A percentile compares a stretch with the other conserved stretches of the same genome.
These are phyloP conservation scores for Helogale parvula DNA, from an alignment of 2,113 vertebrate species.

Conservation along the genomic window DNA sequence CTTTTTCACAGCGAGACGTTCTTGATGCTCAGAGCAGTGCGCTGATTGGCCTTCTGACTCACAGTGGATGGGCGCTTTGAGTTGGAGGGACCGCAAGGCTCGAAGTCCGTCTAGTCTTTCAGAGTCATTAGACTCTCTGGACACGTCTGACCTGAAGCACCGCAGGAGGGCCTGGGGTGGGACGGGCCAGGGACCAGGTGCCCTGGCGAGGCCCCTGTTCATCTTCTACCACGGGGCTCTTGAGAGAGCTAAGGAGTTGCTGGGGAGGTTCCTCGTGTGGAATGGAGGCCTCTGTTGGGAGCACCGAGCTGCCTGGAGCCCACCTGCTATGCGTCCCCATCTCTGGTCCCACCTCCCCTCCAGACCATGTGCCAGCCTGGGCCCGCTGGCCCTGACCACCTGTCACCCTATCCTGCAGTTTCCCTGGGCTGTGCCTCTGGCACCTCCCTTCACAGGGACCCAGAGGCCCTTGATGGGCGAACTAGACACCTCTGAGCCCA, in stretches of 20 bases:
- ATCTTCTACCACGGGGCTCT: rapidly evolving
- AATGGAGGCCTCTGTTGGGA: not conserved
- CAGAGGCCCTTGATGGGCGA: not conserved
- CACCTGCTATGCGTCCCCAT: rapidly evolving
- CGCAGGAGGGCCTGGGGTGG: rapidly evolving
- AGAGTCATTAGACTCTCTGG: not conserved
- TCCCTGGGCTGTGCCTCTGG: rapidly evolving
- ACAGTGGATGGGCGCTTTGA: rapidly evolving
- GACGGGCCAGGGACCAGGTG: not conserved
- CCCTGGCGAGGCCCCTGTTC: not conserved
- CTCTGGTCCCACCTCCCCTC: not conserved
- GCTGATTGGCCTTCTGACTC: no score
- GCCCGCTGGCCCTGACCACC: not conserved
- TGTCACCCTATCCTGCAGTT: rapidly evolving
- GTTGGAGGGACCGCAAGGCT: not conserved
- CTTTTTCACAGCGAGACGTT: no score
- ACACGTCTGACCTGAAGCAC: not conserved
- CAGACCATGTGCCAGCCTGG: rapidly evolving
- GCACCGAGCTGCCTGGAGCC: rapidly evolving
- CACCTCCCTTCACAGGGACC: not conserved
- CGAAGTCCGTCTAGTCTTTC: not conserved
- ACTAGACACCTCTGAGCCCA: not conserved
- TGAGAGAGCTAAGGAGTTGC: not conserved
- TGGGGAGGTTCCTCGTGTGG: rapidly evolving
- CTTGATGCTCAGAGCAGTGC: rapidly evolving